Evolutionary conservation across 1,140 invertebrate genomes (phyloP), one percentile per base, ranked within the genome.

Genomic region (Physella acuta): DNA sequence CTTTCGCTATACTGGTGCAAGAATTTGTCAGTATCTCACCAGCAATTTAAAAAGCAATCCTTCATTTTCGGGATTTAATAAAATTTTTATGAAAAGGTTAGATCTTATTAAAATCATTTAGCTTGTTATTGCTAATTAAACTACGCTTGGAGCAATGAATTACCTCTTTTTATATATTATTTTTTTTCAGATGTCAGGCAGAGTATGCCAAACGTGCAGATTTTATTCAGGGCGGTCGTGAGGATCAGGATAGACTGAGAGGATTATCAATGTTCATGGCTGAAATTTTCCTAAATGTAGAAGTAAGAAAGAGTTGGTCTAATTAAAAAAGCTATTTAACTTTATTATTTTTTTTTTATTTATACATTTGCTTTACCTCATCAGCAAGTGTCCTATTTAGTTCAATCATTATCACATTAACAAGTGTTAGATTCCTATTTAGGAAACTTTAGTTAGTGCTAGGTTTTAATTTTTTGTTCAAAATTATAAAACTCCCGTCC

Each of bases 261-360:
- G 66, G 55, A 5, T 30, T 68, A 34, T 53, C 55, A 1, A 68
- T 68, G 66, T 33, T 68, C n/a, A 59, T 68, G 55, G 66, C 66
- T 14, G 66, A 68, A 55, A 60, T 68, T 31, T 68, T 68, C 30
- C 66, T 60, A 1, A 68, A 68, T 60, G 66, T 68, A 30, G 36
- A 68, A 56, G 66, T 68, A 58, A 1, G n/a, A 30, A n/a, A n/a
- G n/a, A n/a, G n/a, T n/a, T n/a, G n/a, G n/a, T n/a, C n/a, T n/a
- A n/a, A n/a, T n/a, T n/a, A n/a, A n/a, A n/a, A n/a, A n/a, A n/a
- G n/a, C n/a, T n/a, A n/a, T n/a, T n/a, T n/a, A n/a, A n/a, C n/a
- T n/a, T n/a, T n/a, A n/a, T n/a, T n/a, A n/a, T n/a, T n/a, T n/a
- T n/a, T n/a, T n/a, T n/a, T n/a, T n/a, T n/a, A n/a, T n/a, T n/a